Percentiles rank a stretch among this genome's conserved stretches.
Conservation (phyloP, 1,140 invertebrate genomes). For the Apis cerana region DNA sequence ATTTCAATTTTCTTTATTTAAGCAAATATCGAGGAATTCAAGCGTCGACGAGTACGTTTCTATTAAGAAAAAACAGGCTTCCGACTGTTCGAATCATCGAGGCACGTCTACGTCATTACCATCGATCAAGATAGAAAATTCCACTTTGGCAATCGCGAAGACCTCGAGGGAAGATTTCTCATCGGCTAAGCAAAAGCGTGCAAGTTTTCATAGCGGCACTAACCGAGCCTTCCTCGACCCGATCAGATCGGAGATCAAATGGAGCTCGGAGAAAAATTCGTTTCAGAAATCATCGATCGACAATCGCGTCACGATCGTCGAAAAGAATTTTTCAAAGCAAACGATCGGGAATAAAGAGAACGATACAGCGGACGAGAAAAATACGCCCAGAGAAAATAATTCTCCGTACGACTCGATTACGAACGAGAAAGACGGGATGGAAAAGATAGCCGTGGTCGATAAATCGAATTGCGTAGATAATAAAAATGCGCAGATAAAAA, state of each 20-base stretch:
- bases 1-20: neutral
- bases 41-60: neutral
- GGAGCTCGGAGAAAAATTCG: constrained; percentile 21
- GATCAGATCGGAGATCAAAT: constrained; percentile 41
- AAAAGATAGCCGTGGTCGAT: neutral
- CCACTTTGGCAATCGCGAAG: neutral
- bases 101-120: constrained; percentile 21
- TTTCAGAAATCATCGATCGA: neutral
- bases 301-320: neutral
- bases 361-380: neutral
- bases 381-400: too few species aligned
- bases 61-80: neutral
- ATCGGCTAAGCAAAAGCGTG: constrained; percentile 71
- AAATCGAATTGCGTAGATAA: neutral
- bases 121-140: constrained; percentile 33
- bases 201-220: constrained; percentile 70
- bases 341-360: neutral
- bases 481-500: neutral
- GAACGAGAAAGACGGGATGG: neutral
- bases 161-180: constrained; percentile 54
- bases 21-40: neutral
- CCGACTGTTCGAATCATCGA: constrained; percentile 28
- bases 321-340: neutral
- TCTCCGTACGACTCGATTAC: neutral
- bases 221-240: constrained; percentile 72